Base-by-base conservation (phyloP, 2,888 invertebrate genomes). In the Hypomecis atomaria region DNA sequence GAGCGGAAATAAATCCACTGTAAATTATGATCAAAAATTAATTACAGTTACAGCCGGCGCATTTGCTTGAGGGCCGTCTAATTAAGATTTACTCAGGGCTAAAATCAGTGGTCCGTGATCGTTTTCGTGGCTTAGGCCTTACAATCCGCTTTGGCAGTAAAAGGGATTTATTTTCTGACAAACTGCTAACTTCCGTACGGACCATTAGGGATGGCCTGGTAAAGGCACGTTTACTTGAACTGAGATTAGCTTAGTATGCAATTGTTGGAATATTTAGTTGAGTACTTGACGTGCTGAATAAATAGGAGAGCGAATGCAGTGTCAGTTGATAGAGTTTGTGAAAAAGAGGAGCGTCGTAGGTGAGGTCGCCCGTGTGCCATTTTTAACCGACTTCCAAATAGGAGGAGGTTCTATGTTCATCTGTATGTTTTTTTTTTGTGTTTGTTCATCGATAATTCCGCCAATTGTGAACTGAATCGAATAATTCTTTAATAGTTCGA, bases 81-180 rank as follows among this genome's bases (percentile, higher is more conserved):
- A 70, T 58, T 70, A 65, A 70, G 70, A 67, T 70, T 70, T 64
- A 70, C 67, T 67, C 60, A 66, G 65, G 63, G 56, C 52, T 70
- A 43, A 59, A 67, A 56, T 57, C 66, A 62, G 67, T 59, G 54
- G 59, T 49, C 54, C 66, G 60, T 61, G 66, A 62, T 71, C 69
- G 69, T 71, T 67, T 61, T 60, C 64, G 64, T 47, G 57, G 59
- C 57, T 63, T 55, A 65, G 65, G 67, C 65, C 61, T 55, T 53
- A 47, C 67, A 65, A 68, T 68, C 69, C 67, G 69, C 71, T 71
- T 66, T 65, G 54, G 55, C 63, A 63, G 62, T 62, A 57, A 62
- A 60, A 66, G 66, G 67, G 69, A 69, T 71, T 69, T 69, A 68
- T 70, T 63, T 69, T 71, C 66, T 63, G 67, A 69, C 67, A 69